Conservation (phyloP, 2,797 vertebrate species). For the Sebastes aleutianus region DNA sequence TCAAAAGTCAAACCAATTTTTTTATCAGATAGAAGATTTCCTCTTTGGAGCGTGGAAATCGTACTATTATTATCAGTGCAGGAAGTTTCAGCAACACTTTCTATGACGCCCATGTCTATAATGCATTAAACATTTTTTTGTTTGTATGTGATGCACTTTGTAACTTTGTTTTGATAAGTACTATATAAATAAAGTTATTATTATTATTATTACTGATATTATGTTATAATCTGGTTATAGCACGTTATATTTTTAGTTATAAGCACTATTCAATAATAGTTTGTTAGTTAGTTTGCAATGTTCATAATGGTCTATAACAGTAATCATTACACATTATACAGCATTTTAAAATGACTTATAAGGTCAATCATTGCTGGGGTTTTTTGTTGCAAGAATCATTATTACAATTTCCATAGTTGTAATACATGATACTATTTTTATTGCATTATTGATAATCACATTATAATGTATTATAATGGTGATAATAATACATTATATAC, state of each 20-base stretch:
- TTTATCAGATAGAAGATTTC: not conserved
- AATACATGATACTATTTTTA: no score
- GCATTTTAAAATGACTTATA: no score
- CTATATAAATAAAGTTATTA: no score
- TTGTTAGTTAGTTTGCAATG: no score
- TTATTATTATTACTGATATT: not conserved
- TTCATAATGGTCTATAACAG: not conserved
- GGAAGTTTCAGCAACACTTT: not conserved
- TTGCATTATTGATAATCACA: no score
- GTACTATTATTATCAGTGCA: conserved; percentile 8
- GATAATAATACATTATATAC: no score
- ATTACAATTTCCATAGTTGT: not conserved
- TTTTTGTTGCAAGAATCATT: not conserved
- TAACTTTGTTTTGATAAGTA: no score
- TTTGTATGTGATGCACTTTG: not conserved
- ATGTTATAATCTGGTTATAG: not conserved
- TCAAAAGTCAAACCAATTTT: not conserved
- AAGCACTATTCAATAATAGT: no score
- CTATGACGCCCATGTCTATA: not conserved
- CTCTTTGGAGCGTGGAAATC: not conserved
- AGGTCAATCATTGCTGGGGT: not conserved
- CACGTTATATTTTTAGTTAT: not conserved
- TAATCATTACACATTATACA: not conserved
- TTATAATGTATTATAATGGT: no score
- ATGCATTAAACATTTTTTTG: no score